phyloP scores from a whole-genome alignment of 2,888 invertebrate species.

The Agrenia bidenticulata region DNA sequence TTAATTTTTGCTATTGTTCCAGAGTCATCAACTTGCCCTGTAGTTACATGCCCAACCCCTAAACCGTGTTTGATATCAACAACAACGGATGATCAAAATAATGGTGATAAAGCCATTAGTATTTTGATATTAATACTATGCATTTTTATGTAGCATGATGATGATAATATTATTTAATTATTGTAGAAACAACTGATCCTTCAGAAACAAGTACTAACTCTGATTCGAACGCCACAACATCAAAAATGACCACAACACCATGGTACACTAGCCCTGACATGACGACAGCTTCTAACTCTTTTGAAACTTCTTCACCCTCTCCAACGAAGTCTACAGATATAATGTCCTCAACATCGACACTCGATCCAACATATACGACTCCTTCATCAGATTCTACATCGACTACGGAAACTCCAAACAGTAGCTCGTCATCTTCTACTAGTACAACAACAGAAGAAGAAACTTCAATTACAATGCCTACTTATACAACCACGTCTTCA shows the following conservation, averaged over 20 bases:
- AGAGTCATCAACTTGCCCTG: not conserved
- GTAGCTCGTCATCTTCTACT: not conserved
- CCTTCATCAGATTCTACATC: not conserved
- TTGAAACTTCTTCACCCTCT: not conserved
- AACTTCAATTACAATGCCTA: not conserved
- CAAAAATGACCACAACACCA: not conserved
- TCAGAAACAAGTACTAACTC: too few relatives aligned
- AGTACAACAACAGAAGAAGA: not conserved
- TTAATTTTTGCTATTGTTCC: not conserved
- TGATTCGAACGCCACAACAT: not conserved
- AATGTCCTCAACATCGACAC: not conserved
- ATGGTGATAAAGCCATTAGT: too few relatives aligned
- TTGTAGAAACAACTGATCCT: too few relatives aligned
- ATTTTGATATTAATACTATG: too few relatives aligned
- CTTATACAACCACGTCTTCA: not conserved
- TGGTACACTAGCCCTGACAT: not conserved
- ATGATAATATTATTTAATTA: too few relatives aligned
- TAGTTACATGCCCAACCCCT: not conserved
- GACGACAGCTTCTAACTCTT: not conserved
- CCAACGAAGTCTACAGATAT: not conserved
- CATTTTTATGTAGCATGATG: too few relatives aligned
- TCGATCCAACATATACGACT: not conserved
- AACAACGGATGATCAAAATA: not conserved
- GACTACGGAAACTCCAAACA: too few relatives aligned
- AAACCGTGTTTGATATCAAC: not conserved